Evolutionary conservation across 2,888 invertebrate genomes (phyloP).

Genomic region (Pinctada fucata): DNA sequence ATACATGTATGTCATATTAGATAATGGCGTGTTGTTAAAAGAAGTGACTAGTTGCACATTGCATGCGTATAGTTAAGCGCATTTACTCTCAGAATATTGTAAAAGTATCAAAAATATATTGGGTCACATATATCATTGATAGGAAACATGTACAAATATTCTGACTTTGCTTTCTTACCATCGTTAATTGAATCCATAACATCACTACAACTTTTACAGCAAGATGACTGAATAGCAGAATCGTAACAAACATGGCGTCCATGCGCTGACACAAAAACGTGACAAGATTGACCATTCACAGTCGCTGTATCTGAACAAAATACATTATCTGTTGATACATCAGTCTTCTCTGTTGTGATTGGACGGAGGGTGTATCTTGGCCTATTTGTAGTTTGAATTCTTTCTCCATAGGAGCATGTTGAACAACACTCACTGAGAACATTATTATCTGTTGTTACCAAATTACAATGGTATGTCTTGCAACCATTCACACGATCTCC

Average conservation of each 20-base stretch:
- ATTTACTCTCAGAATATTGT: too few species aligned
- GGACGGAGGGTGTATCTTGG: slow-evolving; percentile 30
- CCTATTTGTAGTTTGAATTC: slow-evolving; percentile 32
- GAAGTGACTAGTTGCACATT: too few species aligned
- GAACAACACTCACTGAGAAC: slow-evolving; percentile 55
- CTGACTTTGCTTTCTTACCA: too few species aligned
- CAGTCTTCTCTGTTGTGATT: slow-evolving; percentile 12
- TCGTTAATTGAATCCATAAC: too few species aligned
- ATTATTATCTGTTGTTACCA: slow-evolving; percentile 34
- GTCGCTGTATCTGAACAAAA: slow-evolving; percentile 34
- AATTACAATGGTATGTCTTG: slow-evolving; percentile 49
- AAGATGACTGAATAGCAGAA: slow-evolving; percentile 16
- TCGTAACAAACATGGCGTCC: slow-evolving; percentile 47
- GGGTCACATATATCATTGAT: too few species aligned
- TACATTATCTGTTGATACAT: neutral
- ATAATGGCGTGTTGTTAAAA: too few species aligned
- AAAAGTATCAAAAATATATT: too few species aligned
- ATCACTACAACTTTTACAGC: slow-evolving; percentile 38
- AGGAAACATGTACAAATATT: too few species aligned
- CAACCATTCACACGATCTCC: slow-evolving; percentile 61
- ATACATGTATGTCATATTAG: too few species aligned
- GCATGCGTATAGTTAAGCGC: too few species aligned
- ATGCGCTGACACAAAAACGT: slow-evolving; percentile 25
- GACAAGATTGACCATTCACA: slow-evolving; percentile 39
- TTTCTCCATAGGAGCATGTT: slow-evolving; percentile 48